Percentiles rank a stretch among this genome's conserved stretches.
Conservation (phyloP, 2,113 vertebrate genomes). For the Mustela nigripes region DNA sequence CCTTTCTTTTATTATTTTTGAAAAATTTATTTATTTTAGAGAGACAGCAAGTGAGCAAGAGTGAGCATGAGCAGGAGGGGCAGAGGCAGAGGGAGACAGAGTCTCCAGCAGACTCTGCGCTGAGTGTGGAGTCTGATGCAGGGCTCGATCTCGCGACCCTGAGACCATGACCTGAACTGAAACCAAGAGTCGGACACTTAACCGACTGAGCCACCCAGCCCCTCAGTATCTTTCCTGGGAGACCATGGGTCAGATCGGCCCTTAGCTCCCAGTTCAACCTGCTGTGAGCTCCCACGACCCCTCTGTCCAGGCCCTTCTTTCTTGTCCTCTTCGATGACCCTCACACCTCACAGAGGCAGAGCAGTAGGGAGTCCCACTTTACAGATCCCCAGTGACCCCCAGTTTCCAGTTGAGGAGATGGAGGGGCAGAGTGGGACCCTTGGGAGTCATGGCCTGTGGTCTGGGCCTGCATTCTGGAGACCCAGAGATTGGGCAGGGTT, state of each 20-base stretch:
- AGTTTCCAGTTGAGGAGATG: background rate
- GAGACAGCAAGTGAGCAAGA: background rate
- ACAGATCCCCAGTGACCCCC: background rate
- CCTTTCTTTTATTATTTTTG: background rate
- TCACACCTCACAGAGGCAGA: background rate
- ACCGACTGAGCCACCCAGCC: background rate
- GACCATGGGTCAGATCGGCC: background rate
- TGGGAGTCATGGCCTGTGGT: background rate
- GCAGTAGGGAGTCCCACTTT: background rate
- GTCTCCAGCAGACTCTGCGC: background rate
- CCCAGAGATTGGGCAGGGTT: background rate
- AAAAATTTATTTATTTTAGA: background rate
- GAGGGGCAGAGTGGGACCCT: background rate
- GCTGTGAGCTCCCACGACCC: background rate
- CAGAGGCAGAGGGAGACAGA: background rate
- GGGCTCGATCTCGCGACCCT: background rate
- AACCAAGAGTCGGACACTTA: background rate
- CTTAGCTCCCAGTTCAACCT: background rate
- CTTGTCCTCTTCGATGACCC: background rate
- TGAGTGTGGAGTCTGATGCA: background rate
- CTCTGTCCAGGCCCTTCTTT: background rate
- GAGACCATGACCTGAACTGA: background rate
- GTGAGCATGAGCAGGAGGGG: background rate
- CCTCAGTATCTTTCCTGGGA: background rate
- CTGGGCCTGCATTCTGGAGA: background rate